Conservation (phyloP, 2,888 invertebrate species). For the Philereme transversata region DNA sequence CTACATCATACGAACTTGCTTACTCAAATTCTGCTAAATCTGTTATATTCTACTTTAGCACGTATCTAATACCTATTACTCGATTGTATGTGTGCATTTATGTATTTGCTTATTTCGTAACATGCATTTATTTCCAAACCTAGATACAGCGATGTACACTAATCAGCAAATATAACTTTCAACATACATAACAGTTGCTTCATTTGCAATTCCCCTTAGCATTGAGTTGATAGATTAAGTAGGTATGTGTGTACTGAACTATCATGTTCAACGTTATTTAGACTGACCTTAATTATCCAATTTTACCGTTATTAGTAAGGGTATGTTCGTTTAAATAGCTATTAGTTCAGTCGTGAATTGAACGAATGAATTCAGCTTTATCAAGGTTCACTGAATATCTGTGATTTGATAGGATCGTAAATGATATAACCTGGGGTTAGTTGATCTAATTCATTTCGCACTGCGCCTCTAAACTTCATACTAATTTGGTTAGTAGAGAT, state of each 20-base stretch:
- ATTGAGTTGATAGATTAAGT: neutral
- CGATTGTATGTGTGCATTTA: too few relatives aligned
- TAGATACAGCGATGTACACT: neutral
- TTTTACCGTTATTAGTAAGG: conserved; percentile 9
- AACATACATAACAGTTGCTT: conserved; percentile 2
- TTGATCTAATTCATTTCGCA: too few relatives aligned
- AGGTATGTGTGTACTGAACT: conserved; percentile 1
- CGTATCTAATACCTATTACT: too few relatives aligned
- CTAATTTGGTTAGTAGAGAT: too few relatives aligned
- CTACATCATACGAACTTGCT: too few relatives aligned
- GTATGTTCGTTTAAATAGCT: conserved; percentile 12
- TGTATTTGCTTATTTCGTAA: too few relatives aligned
- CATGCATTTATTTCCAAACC: too few relatives aligned
- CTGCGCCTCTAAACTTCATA: too few relatives aligned
- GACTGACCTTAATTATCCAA: conserved; percentile 17
- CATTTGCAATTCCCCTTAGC: conserved; percentile 1
- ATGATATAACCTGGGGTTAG: too few relatives aligned
- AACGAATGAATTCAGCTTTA: neutral
- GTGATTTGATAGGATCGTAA: too few relatives aligned
- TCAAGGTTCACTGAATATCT: neutral
- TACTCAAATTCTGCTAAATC: too few relatives aligned
- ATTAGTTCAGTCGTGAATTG: conserved; percentile 4
- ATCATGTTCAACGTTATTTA: conserved; percentile 14
- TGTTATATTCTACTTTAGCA: too few relatives aligned
- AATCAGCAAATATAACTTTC: conserved; percentile 8